phyloP scores from a whole-genome alignment of 2,797 vertebrate species.

The Gallinago nigripennis region DNA sequence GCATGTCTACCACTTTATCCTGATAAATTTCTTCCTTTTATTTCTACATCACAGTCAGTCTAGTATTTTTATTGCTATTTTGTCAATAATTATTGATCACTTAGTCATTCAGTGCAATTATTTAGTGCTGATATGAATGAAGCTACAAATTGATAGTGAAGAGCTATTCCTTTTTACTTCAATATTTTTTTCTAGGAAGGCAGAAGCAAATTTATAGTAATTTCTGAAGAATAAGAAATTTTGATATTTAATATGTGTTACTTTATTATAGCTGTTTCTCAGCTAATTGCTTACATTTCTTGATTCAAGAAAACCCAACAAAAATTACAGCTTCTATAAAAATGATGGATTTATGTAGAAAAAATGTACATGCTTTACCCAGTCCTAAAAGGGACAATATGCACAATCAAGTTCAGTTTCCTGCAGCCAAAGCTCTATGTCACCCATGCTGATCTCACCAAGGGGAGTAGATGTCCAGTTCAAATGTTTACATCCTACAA shows the following conservation, averaged over 20 bases:
- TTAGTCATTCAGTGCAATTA: not conserved
- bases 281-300: not conserved
- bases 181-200: not conserved
- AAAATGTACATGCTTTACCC: not conserved
- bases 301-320: not conserved
- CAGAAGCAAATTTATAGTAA: not conserved
- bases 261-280: not conserved
- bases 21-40: not conserved
- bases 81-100: slow-evolving; percentile 28
- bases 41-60: not conserved
- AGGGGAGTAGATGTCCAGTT: not conserved
- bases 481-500: not conserved
- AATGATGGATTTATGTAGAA: not conserved
- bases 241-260: not conserved
- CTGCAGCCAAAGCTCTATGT: not conserved
- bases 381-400: not conserved
- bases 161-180: not conserved
- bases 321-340: not conserved
- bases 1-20: rapidly evolving
- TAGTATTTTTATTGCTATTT: not conserved
- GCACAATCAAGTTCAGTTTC: not conserved
- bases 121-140: not conserved
- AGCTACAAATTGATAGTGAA: not conserved
- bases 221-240: not conserved
- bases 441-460: not conserved